These are phyloP conservation scores for Frankliniella intonsa DNA, from an alignment of 2,888 invertebrate genomes.

Conservation along the genomic window DNA sequence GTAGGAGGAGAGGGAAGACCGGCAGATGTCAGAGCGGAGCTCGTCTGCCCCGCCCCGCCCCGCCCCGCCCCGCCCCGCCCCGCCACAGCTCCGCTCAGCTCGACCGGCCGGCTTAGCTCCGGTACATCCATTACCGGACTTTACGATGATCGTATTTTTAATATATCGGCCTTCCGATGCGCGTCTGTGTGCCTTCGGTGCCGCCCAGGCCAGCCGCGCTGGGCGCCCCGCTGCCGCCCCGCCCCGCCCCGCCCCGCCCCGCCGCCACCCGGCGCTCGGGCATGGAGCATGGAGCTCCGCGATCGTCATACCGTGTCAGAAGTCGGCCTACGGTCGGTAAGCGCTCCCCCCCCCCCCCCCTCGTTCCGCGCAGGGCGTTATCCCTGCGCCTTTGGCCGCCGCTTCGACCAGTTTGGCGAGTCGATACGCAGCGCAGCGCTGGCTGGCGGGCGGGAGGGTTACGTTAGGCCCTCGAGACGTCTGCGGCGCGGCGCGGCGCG, in stretches of 20 bases:
- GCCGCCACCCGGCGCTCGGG: background rate
- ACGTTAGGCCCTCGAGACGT: too few relatives aligned
- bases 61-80: background rate
- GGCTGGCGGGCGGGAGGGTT: background rate
- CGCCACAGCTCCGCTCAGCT: background rate
- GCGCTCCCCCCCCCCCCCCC: background rate
- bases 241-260: background rate
- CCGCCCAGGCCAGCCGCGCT: background rate
- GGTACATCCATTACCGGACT: slow-evolving; percentile 19
- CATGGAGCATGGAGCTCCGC: too few relatives aligned
- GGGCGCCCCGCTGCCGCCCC: background rate
- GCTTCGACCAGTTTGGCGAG: background rate
- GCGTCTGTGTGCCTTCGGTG: background rate
- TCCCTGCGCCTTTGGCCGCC: background rate
- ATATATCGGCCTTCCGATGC: slow-evolving; percentile 15
- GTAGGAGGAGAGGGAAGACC: background rate
- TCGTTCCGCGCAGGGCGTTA: background rate
- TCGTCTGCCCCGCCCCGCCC: too few relatives aligned
- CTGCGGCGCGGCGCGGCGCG: background rate
- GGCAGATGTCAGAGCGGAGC: too few relatives aligned
- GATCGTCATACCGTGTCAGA: too few relatives aligned
- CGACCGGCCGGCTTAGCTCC: background rate
- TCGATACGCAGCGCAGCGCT: background rate
- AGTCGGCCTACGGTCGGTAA: too few relatives aligned
- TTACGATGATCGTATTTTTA: slow-evolving; percentile 27